Percentiles rank a stretch among this genome's conserved stretches.
Evolutionary conservation across 2,888 invertebrate genomes (phyloP).

Genomic region (Ormyrus nitidulus): DNA sequence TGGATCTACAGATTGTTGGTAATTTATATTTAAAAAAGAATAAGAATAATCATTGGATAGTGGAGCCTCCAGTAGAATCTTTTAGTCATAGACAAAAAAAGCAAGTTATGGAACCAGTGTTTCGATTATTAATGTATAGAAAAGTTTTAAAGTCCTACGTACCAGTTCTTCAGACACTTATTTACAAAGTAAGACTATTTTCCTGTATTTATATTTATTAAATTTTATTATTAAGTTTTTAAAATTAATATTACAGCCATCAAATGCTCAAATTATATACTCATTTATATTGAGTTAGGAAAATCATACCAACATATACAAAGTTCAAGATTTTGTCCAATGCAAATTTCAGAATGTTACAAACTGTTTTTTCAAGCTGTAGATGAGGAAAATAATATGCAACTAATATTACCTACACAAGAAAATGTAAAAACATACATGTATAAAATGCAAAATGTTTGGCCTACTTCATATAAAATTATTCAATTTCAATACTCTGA

Average conservation of each 20-base stretch:
- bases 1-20: conserved; percentile 72
- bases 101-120: conserved; percentile 75
- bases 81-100: conserved; percentile 78
- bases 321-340: conserved; percentile 79
- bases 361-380: conserved; percentile 61
- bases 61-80: conserved; percentile 78
- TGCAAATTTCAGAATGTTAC: conserved; percentile 64
- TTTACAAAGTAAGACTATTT: conserved; percentile 63
- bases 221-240: conserved; percentile 14
- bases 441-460: conserved; percentile 30
- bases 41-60: conserved; percentile 76
- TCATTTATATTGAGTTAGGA: conserved; percentile 73
- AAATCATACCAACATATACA: conserved; percentile 77
- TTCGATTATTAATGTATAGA: conserved; percentile 61
- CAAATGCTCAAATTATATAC: conserved; percentile 71
- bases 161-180: conserved; percentile 21
- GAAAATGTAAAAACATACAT: conserved; percentile 56
- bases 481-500: conserved; percentile 63
- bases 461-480: conserved; percentile 51
- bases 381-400: conserved; percentile 56
- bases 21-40: conserved; percentile 76
- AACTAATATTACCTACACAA: conserved; percentile 59
- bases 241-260: conserved; percentile 62
- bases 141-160: conserved; percentile 24
- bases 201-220: conserved; percentile 22